Percentiles rank a stretch among this genome's conserved stretches.
phyloP scores from a whole-genome alignment of 2,113 vertebrate genomes.

The Rissa tridactyla region DNA sequence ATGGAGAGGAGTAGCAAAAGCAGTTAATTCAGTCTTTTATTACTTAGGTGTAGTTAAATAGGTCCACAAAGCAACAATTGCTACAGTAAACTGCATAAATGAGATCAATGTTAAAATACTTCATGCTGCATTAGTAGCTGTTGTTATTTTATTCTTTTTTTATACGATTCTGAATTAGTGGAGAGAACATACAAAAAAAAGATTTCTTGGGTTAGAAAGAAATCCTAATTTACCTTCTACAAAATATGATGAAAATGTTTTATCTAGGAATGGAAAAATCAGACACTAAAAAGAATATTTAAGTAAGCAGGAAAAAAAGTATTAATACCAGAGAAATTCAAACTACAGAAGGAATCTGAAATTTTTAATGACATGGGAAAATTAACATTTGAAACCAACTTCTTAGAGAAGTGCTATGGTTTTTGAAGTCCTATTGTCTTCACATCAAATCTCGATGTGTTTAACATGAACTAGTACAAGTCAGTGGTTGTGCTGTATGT shows the following conservation, averaged over 20 bases:
- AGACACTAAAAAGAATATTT: not conserved
- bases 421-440: not conserved
- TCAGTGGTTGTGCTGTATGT: not conserved
- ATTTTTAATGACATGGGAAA: not conserved
- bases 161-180: not conserved
- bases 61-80: not conserved
- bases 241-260: not conserved
- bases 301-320: not conserved
- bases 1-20: not conserved
- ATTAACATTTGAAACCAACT: not conserved
- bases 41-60: not conserved
- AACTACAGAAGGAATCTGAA: not conserved
- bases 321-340: not conserved
- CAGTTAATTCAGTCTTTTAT: not conserved
- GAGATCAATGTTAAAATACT: not conserved
- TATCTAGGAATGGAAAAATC: not conserved
- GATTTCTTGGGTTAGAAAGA: not conserved
- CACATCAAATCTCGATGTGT: not conserved
- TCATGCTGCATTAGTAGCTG: not conserved
- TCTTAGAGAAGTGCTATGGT: not conserved
- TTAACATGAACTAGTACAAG: not conserved
- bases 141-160: not conserved
- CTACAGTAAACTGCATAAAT: not conserved
- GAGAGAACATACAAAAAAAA: not conserved
- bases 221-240: not conserved